These are phyloP conservation scores for Melanocharis versteri DNA, from an alignment of 2,113 vertebrate species.

Conservation along the genomic window DNA sequence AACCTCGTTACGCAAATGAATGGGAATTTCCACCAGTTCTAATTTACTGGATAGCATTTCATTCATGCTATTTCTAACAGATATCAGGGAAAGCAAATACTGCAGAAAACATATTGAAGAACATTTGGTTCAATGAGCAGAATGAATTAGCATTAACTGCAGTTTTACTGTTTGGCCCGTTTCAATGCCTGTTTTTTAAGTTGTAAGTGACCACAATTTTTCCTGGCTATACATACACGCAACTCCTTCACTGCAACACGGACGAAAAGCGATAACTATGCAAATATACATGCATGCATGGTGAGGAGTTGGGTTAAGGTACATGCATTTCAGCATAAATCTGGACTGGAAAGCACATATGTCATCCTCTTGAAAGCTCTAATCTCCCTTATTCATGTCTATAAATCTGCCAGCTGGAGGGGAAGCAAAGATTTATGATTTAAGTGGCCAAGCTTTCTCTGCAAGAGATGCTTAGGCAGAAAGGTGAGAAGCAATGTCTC, in stretches of 20 bases:
- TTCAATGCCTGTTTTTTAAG: background rate
- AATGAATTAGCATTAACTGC: background rate
- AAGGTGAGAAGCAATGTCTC: background rate
- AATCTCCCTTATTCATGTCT: background rate
- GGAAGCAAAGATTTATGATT: background rate
- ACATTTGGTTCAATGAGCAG: background rate
- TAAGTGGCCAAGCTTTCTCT: background rate
- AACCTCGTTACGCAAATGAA: background rate
- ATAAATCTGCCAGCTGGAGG: background rate
- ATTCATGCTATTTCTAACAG: constrained; percentile 29
- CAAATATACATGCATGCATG: background rate
- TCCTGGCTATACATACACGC: background rate
- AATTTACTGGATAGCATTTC: background rate
- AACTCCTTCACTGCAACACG: background rate
- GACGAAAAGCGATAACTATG: background rate
- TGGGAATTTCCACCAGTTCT: background rate
- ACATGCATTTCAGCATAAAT: background rate
- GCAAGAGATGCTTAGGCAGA: background rate
- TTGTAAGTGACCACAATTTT: background rate
- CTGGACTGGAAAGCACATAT: background rate
- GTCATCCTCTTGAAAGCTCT: background rate
- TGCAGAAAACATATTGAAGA: constrained; percentile 10
- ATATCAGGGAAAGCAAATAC: background rate
- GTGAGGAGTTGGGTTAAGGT: background rate
- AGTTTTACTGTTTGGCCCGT: background rate